Base-by-base conservation (phyloP, 1,140 invertebrate genomes). In the Stenopsyche tienmushanensis region DNA sequence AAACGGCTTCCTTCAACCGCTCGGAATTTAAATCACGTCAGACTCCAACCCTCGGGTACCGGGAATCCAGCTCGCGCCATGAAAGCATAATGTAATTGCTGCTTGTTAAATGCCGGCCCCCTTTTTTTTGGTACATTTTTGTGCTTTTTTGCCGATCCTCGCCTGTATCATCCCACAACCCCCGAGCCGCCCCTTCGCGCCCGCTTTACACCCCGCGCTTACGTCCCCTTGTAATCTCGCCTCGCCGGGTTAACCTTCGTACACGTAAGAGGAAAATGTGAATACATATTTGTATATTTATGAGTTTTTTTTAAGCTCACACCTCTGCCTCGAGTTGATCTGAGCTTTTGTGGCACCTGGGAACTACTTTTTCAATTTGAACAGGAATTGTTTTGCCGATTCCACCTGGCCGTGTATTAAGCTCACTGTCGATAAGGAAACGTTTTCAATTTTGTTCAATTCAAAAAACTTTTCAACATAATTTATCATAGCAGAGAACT, bases 61-160 rank as follows among this genome's bases (percentile, higher is more conserved):
- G 39, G 41, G 54, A 41, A 57, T 57, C 25, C 34, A 26, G 44
- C 42, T 60, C 34, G 57, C 41, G 41, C 57, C 42, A 25, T 60
- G 57, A 60, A 60, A 60, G 57, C 57, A 60, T 60, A 60, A 60
- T 60, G 57, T 60, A 60, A 60, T 60, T 60, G 57, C 57, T 23
- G 57, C 57, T 60, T 60, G 57, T 60, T 60, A 60, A 60, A 60
- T 25, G 57, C 44, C 42, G 42, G 42, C 55, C 24, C 42, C 18
- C 52, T 10, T 2, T 47, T 26, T 24, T 5, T 15, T 8, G 2
- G 18, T 25, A 15, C 25, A 57, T 42, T 58, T 58, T 58, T 24
- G 13, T 24, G 34, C 34, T 39, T 20, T 21, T 20, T 34, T 34
- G n/a, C n/a, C n/a, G n/a, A n/a, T 34, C 5, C 29, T 34, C 13